Conservation (phyloP, 2,888 invertebrate genomes). For the Diarsia brunnea region DNA sequence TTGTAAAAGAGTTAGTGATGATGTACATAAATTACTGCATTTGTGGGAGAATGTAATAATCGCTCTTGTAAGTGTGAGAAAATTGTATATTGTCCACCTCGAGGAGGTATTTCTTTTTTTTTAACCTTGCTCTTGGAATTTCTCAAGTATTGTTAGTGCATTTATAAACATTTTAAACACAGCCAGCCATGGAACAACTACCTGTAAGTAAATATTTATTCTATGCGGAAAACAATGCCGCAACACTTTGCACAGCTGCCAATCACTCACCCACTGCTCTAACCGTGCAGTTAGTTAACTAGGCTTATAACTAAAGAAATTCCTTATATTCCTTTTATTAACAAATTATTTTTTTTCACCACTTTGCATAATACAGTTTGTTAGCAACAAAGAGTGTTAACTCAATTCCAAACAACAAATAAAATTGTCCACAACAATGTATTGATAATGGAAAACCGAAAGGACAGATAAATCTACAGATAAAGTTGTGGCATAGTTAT, state of each 20-base stretch:
- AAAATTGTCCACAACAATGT: not conserved
- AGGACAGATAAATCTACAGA: not conserved
- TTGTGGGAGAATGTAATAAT: not conserved
- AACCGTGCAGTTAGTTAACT: no score
- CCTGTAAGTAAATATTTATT: no score
- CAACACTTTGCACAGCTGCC: no score
- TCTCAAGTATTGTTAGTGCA: no score
- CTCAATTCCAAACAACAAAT: not conserved
- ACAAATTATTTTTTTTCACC: not conserved
- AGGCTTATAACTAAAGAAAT: not conserved
- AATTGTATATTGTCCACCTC: not conserved
- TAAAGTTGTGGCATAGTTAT: slow-evolving; percentile 9
- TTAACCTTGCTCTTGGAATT: no score
- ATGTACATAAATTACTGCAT: not conserved
- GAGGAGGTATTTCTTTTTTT: not conserved
- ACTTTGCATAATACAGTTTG: not conserved
- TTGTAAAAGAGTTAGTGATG: not conserved
- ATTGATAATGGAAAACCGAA: not conserved
- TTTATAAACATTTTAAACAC: no score
- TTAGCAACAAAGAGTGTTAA: not conserved
- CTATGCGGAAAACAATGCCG: no score
- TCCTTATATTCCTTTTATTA: no score
- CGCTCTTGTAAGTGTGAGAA: no score
- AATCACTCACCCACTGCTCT: no score
- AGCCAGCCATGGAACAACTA: no score